phyloP scores from a whole-genome alignment of 2,888 invertebrate genomes.

The Eupithecia dodoneata region DNA sequence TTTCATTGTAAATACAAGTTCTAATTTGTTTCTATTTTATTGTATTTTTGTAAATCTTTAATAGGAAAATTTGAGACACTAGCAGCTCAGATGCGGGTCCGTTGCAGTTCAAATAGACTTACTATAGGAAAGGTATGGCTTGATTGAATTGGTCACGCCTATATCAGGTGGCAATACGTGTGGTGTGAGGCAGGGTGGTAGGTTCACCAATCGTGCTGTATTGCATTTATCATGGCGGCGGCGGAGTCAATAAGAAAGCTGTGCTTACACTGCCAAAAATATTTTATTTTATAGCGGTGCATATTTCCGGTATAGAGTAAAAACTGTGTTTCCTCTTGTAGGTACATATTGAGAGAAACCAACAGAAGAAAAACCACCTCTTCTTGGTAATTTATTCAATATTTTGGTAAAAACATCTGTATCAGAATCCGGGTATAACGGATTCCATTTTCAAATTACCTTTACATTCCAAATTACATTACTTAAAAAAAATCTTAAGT shows the following conservation, averaged over 20 bases:
- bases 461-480: not conserved
- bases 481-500: not conserved
- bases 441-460: not conserved
- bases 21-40: no score
- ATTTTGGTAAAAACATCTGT: no score
- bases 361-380: not conserved
- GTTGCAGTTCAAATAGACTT: not conserved
- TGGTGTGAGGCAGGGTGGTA: conserved; percentile 3
- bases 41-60: no score
- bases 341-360: not conserved
- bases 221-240: not conserved
- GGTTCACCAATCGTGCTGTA: not conserved
- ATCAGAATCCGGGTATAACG: not conserved
- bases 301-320: not conserved
- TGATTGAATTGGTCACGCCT: not conserved
- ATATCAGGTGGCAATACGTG: not conserved
- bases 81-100: not conserved
- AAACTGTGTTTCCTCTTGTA: not conserved
- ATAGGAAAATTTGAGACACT: no score
- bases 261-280: not conserved
- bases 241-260: not conserved
- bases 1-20: no score
- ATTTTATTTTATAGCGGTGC: not conserved
- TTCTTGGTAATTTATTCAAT: not conserved
- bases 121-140: not conserved